Percentiles rank a stretch among this genome's conserved stretches.
Evolutionary conservation across 2,113 vertebrate species (phyloP).

Genomic region (Casuarius casuarius): DNA sequence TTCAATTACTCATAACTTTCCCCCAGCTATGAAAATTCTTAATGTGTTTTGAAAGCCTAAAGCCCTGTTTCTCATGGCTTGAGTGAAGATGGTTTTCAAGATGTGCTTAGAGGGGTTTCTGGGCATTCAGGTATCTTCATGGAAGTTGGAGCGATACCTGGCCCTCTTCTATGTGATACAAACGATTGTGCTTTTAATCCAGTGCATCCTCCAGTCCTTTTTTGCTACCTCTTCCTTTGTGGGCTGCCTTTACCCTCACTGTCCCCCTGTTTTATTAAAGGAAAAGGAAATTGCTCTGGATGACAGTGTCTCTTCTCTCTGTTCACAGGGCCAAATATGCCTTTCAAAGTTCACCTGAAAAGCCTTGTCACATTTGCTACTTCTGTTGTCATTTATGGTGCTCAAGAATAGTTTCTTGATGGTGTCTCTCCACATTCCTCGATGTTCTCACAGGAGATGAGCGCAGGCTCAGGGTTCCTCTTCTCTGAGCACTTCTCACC

Average conservation of each 20-base stretch:
- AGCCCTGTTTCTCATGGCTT: conserved; percentile 9
- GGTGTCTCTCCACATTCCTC: not conserved
- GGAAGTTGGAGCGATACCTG: conserved; percentile 6
- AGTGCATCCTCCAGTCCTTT: not conserved
- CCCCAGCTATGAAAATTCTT: not conserved
- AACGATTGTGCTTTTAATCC: conserved; percentile 68
- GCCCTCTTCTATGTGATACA: conserved; percentile 34
- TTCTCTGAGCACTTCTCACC: not conserved
- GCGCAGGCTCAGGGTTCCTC: not conserved
- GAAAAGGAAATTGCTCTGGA: conserved; percentile 24
- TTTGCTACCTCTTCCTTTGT: conserved; percentile 45
- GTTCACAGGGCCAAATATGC: not conserved
- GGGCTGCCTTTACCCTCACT: conserved; percentile 38
- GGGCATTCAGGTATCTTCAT: conserved; percentile 52
- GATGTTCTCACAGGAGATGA: not conserved
- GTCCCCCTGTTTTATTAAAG: conserved; percentile 18
- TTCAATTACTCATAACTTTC: conserved; percentile 1
- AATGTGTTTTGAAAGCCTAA: not conserved
- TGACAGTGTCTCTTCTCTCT: not conserved
- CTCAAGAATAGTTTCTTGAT: not conserved
- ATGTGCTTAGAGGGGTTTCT: conserved; percentile 12
- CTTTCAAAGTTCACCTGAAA: not conserved
- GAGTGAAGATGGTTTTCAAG: conserved; percentile 3
- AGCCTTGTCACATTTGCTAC: not conserved
- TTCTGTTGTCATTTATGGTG: not conserved